Percentiles rank a stretch among this genome's conserved stretches.
phyloP scores from a whole-genome alignment of 2,888 invertebrate genomes.

The Chymomyza amoena region DNA sequence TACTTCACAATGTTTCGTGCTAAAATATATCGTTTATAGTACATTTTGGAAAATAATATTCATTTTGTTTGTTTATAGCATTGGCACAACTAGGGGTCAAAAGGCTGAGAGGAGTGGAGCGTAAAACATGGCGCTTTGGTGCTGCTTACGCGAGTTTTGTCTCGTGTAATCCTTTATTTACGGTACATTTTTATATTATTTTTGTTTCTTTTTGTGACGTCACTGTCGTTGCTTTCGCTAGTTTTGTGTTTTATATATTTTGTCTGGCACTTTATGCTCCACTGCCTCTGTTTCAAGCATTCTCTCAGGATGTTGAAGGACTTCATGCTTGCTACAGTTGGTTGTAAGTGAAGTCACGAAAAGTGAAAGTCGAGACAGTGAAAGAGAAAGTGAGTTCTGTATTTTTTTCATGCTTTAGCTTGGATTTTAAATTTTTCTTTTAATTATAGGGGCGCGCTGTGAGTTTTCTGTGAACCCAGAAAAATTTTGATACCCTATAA shows the following conservation, averaged over 20 bases:
- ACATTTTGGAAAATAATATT: conserved; percentile 40
- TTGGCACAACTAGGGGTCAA: conserved; percentile 15
- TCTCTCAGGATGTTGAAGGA: conserved; percentile 34
- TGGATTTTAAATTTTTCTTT: not conserved
- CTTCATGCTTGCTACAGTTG: not conserved
- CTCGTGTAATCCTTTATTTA: conserved; percentile 42
- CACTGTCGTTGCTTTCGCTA: not conserved
- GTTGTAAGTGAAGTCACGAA: conserved; percentile 50
- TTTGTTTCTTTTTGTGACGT: conserved; percentile 42
- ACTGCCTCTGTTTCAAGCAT: conserved; percentile 40
- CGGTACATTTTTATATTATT: conserved; percentile 49
- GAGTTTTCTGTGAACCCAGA: too few relatives aligned
- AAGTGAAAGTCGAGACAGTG: conserved; percentile 41
- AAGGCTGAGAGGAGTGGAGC: not conserved
- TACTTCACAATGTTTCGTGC: not conserved
- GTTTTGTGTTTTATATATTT: conserved; percentile 3
- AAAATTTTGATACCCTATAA: too few relatives aligned
- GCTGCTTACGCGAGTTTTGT: conserved; percentile 33
- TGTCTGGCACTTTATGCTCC: conserved; percentile 9
- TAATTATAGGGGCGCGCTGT: too few relatives aligned
- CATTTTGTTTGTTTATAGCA: conserved; percentile 40
- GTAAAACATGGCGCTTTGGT: conserved; percentile 4
- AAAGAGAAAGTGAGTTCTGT: not conserved
- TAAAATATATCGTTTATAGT: conserved; percentile 29
- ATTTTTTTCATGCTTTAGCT: too few relatives aligned